Conservation (phyloP, 2,888 invertebrate genomes). For the Phengaris arion region DNA sequence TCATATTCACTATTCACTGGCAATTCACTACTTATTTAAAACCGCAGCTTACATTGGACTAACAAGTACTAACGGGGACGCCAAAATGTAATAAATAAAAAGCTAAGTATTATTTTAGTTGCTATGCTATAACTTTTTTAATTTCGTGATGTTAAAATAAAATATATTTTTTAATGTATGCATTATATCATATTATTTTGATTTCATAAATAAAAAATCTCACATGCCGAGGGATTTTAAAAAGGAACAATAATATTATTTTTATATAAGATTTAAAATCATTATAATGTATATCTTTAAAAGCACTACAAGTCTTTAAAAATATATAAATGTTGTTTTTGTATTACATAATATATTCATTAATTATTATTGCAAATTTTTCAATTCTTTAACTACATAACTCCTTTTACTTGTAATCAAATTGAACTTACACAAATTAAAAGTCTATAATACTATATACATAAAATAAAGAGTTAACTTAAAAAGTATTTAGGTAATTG, state of each 20-base stretch:
- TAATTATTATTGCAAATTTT: neutral
- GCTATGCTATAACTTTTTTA: too few species aligned
- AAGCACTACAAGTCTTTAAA: conserved; percentile 5
- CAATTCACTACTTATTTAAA: too few species aligned
- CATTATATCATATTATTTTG: neutral
- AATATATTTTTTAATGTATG: conserved; percentile 1
- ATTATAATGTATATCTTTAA: conserved; percentile 17
- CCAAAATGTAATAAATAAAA: too few species aligned
- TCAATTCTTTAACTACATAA: neutral
- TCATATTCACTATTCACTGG: too few species aligned
- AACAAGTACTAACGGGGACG: too few species aligned
- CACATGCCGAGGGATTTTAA: conserved; percentile 16
- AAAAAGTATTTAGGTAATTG: neutral
- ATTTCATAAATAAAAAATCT: conserved; percentile 25
- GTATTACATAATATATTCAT: neutral
- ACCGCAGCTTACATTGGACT: too few species aligned
- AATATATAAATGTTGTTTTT: neutral
- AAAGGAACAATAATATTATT: neutral
- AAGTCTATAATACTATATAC: neutral
- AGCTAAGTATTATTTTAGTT: too few species aligned
- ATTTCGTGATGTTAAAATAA: neutral
- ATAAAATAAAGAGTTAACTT: neutral
- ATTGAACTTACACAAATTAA: neutral
- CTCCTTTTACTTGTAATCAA: neutral
- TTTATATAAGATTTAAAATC: conserved; percentile 34